phyloP scores from a whole-genome alignment of 2,888 invertebrate genomes.

The Drosophila maculinotata region DNA sequence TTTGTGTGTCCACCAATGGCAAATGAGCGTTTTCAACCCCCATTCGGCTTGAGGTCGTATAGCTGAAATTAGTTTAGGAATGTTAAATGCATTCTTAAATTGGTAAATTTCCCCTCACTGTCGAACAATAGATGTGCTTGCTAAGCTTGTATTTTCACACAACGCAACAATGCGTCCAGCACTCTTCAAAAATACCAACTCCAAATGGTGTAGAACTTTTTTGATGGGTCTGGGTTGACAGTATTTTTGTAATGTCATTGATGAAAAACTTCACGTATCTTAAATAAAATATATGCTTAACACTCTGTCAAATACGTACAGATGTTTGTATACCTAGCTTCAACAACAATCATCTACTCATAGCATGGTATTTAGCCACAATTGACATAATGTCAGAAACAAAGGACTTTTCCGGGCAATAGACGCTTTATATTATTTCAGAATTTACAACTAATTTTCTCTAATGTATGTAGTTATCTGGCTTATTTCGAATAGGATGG shows the following conservation, averaged over 20 bases:
- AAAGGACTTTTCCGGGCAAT: too few relatives aligned
- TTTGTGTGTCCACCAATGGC: slow-evolving; percentile 50
- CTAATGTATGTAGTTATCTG: too few relatives aligned
- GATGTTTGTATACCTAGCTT: neutral
- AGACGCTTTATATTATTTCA: too few relatives aligned
- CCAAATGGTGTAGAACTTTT: slow-evolving; percentile 49
- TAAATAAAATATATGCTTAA: slow-evolving; percentile 10
- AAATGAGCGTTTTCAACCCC: slow-evolving; percentile 48
- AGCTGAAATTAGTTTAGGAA: slow-evolving; percentile 60
- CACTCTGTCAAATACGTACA: neutral
- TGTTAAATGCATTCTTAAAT: slow-evolving; percentile 60
- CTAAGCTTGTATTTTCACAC: slow-evolving; percentile 78
- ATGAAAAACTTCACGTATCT: slow-evolving; percentile 27
- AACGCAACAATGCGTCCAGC: slow-evolving; percentile 65
- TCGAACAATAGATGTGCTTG: slow-evolving; percentile 66
- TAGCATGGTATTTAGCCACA: too few relatives aligned
- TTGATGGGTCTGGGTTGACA: slow-evolving; percentile 36
- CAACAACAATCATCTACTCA: too few relatives aligned
- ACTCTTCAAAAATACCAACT: slow-evolving; percentile 56
- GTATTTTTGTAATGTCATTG: slow-evolving; percentile 39
- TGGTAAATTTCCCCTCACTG: slow-evolving; percentile 68
- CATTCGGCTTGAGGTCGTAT: slow-evolving; percentile 41
- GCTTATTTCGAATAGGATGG: too few relatives aligned
- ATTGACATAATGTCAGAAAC: too few relatives aligned
- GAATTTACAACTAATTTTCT: neutral